phyloP scores from a whole-genome alignment of 2,113 vertebrate genomes.

The Nicator chloris region DNA sequence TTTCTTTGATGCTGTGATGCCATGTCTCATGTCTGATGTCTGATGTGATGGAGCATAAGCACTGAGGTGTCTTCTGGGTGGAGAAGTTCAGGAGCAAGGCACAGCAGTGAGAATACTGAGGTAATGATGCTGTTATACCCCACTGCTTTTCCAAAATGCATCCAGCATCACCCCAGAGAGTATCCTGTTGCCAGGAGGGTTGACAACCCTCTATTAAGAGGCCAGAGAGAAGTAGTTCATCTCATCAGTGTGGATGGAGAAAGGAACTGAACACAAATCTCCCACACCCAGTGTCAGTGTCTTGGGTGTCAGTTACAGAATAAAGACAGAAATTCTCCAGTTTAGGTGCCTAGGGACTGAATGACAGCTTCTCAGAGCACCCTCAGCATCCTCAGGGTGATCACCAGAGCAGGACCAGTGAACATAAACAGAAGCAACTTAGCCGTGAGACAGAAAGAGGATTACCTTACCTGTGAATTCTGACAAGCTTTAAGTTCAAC shows the following conservation, averaged over 20 bases:
- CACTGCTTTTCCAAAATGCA: neutral
- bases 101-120: neutral
- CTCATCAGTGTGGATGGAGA: neutral
- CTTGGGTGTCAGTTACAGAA: neutral
- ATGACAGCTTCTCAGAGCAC: neutral
- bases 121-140: neutral
- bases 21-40: fast-evolving
- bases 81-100: neutral
- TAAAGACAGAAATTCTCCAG: neutral
- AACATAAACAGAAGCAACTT: neutral
- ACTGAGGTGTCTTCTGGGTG: neutral
- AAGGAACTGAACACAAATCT: neutral
- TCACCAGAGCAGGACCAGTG: neutral
- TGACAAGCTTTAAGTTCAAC: neutral
- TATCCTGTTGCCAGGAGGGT: neutral
- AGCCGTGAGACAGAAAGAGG: neutral
- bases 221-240: neutral
- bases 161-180: neutral
- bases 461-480: neutral
- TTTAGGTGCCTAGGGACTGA: neutral
- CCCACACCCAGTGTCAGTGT: neutral
- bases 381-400: neutral
- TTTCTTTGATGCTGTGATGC: neutral
- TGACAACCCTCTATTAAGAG: neutral
- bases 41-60: neutral